Evolutionary conservation across 2,888 invertebrate species (phyloP), one percentile per base, ranked within the genome.

Genomic region (Trypoxylon attenuatum): DNA sequence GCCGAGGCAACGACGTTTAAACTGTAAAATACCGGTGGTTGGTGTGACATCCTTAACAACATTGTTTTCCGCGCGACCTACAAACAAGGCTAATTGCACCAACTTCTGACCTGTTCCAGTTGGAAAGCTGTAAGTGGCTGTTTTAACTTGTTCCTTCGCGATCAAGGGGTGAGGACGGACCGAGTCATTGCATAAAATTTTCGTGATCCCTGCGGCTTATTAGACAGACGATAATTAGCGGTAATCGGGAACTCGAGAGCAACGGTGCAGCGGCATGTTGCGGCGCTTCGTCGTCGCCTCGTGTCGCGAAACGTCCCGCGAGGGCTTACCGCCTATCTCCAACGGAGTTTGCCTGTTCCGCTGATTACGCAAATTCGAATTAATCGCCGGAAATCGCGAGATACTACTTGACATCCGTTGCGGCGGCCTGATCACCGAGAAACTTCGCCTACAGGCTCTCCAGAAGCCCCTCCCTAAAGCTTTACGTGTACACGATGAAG

Each of bases 21-120:
- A 76, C 66, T 65, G 59, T 47, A 47, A 64, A 72, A 73, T 67
- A 64, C 45, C 56, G 46, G 74, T 64, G 69, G 76, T 68, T 67
- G 72, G 71, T 69, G 73, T 76, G 80, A 81, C 78, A 75, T 81
- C 79, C 79, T 82, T 81, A 82, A 82, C 78, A 81, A 82, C 79
- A 82, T 81, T 82, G 82, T 82, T 82, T 82, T 79, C 76, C 73
- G 75, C 58, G 72, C 68, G 64, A 70, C 68, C 77, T 72, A 78
- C 81, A 80, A 82, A 82, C 81, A 81, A 72, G 82, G 82, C 76
- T 82, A 82, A 82, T 82, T 82, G 77, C 82, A 76, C 77, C 77
- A 81, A 80, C 81, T 80, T 82, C 72, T 79, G 78, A 79, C 81
- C 82, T 73, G 71, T 72, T 74, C 71, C 66, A 56, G 56, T 60